phyloP scores from a whole-genome alignment of 2,888 invertebrate species.

The Cantharis rustica region DNA sequence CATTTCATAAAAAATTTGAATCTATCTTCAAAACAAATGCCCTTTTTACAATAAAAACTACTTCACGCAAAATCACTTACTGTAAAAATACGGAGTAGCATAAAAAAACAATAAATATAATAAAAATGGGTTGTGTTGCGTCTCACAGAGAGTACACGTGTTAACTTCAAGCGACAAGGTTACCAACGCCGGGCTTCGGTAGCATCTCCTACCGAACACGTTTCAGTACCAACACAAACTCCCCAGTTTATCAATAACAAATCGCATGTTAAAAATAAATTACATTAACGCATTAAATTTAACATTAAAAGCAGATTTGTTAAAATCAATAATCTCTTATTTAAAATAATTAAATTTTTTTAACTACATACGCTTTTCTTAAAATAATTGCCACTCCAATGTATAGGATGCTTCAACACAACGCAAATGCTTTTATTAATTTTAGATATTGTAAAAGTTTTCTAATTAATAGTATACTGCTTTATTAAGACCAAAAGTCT shows the following conservation, averaged over 20 bases:
- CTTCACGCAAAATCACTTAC: background rate
- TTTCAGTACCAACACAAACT: background rate
- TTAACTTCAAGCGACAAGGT: conserved; percentile 51
- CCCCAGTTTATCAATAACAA: background rate
- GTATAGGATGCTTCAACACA: background rate
- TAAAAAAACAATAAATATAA: conserved; percentile 11
- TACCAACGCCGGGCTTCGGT: conserved; percentile 40
- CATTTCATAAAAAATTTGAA: background rate
- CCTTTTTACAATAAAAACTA: background rate
- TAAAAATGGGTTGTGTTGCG: conserved; percentile 29
- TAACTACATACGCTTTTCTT: background rate
- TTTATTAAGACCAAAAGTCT: too few species aligned
- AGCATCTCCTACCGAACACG: background rate
- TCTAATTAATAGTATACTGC: too few species aligned
- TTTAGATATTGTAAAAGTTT: too few species aligned
- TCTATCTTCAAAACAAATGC: background rate
- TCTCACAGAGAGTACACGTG: conserved; percentile 47
- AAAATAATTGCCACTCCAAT: background rate
- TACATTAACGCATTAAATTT: background rate
- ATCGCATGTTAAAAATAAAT: background rate
- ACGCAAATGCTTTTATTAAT: too few species aligned
- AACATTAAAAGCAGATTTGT: background rate
- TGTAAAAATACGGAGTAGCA: conserved; percentile 16
- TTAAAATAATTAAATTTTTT: background rate
- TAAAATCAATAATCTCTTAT: background rate